A percentile compares a stretch with the other conserved stretches of the same genome.
Evolutionary conservation across 2,797 vertebrate genomes (phyloP).

Genomic region (Lepilemur septentrionalis): DNA sequence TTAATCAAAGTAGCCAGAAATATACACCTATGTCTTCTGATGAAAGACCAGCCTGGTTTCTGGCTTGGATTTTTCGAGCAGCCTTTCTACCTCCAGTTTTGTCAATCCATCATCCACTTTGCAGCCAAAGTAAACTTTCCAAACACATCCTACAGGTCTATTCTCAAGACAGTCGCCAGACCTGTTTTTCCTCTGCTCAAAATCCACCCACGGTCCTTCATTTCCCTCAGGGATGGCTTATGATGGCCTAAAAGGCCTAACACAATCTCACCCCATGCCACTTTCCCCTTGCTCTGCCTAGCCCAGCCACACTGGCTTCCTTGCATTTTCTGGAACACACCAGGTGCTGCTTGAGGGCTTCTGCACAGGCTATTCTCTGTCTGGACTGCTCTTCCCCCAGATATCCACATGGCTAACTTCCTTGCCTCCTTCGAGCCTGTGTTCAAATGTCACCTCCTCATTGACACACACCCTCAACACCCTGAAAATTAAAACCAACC

Average conservation of each 20-base stretch:
- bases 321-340: background rate
- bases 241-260: background rate
- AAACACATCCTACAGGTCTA: background rate
- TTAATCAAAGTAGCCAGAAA: background rate
- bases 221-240: background rate
- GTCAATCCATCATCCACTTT: background rate
- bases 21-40: background rate
- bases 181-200: background rate
- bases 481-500: slow-evolving; percentile 16
- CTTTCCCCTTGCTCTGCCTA: background rate
- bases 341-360: background rate
- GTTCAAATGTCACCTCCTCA: background rate
- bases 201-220: background rate
- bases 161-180: background rate
- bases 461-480: background rate
- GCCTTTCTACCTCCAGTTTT: background rate
- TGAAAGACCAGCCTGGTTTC: background rate
- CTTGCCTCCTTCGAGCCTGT: background rate
- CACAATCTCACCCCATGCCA: background rate
- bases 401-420: background rate
- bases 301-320: background rate
- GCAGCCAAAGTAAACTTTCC: background rate
- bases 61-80: background rate
- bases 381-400: background rate
- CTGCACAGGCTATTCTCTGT: background rate